These are phyloP conservation scores for Sciaenops ocellatus DNA, from an alignment of 2,797 vertebrate species.

Conservation along the genomic window DNA sequence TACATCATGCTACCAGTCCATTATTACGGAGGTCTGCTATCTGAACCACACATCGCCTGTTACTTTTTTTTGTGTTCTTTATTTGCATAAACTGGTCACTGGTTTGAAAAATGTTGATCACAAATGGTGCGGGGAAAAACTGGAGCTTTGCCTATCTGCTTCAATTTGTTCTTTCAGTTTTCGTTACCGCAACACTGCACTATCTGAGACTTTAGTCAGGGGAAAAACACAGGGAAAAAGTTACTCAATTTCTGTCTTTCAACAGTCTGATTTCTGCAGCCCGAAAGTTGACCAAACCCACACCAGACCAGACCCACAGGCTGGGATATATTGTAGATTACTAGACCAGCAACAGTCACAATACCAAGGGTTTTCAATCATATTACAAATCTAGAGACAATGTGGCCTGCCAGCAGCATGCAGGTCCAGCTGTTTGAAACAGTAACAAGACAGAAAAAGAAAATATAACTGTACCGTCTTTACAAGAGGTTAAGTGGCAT, in stretches of 20 bases:
- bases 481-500: too few relatives aligned
- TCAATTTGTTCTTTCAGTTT: conserved; percentile 59
- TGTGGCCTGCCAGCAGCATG: too few relatives aligned
- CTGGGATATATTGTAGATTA: conserved; percentile 6
- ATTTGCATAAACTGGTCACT: conserved; percentile 84
- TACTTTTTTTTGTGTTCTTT: conserved; percentile 67
- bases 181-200: conserved; percentile 24
- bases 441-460: neutral
- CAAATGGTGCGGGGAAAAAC: conserved; percentile 74
- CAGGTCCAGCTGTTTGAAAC: neutral
- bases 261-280: conserved; percentile 19
- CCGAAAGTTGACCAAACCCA: conserved; percentile 18
- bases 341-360: neutral
- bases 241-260: conserved; percentile 20
- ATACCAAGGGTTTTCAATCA: neutral
- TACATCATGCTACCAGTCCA: conserved; percentile 69
- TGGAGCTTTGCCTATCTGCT: conserved; percentile 75
- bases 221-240: conserved; percentile 37
- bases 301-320: conserved; percentile 4
- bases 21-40: conserved; percentile 73
- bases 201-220: conserved; percentile 24
- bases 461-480: neutral
- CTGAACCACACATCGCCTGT: conserved; percentile 73
- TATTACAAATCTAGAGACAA: neutral
- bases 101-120: conserved; percentile 65